A percentile compares a stretch with the other conserved stretches of the same genome.
phyloP scores from a whole-genome alignment of 2,797 vertebrate species.

The Paramormyrops hopkinsi region DNA sequence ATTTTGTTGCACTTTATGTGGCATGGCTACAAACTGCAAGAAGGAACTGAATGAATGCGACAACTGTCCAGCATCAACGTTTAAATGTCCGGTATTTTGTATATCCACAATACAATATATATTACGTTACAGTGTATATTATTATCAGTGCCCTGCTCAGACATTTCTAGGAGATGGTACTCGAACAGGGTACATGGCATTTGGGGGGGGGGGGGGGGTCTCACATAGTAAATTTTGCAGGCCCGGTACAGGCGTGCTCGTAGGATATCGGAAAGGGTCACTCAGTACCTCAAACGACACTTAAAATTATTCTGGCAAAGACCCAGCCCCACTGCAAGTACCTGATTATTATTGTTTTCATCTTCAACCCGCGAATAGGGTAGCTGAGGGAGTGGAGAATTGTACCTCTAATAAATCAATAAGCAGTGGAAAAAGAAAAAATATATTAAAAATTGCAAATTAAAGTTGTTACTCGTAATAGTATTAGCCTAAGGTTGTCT shows the following conservation, averaged over 20 bases:
- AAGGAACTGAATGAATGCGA: background rate
- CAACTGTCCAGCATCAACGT: background rate
- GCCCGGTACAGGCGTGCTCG: background rate
- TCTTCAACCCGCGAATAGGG: background rate
- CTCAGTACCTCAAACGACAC: background rate
- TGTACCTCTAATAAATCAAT: background rate
- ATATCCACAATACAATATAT: background rate
- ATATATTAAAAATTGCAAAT: background rate
- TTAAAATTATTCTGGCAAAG: background rate
- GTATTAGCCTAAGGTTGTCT: background rate
- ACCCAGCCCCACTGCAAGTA: background rate
- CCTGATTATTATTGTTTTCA: background rate
- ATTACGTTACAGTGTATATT: background rate
- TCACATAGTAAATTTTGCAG: background rate
- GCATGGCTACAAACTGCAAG: background rate
- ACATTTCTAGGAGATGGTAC: background rate
- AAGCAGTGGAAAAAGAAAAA: background rate
- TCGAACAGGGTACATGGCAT: background rate
- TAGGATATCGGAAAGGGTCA: background rate
- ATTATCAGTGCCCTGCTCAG: background rate
- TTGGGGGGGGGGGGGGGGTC: background rate
- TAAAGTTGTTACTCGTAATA: background rate
- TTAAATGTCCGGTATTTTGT: background rate
- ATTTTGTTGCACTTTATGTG: background rate
- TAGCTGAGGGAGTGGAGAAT: background rate